Evolutionary conservation across 2,888 invertebrate genomes (phyloP), one percentile per base, ranked within the genome.

Genomic region (Sphecodes monilicornis): DNA sequence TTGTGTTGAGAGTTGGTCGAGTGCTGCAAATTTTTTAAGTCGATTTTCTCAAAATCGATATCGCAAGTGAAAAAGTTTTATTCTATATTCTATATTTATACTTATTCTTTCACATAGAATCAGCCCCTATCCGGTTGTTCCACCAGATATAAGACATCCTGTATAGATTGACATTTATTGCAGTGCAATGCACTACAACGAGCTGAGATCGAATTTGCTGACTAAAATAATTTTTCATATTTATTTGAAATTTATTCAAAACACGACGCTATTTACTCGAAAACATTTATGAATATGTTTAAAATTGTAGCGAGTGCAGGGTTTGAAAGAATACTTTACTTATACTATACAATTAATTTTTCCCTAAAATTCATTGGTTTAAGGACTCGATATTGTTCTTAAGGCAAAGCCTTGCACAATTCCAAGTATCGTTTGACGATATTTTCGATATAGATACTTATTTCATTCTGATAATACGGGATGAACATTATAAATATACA

Each of bases 241-340:
- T 64, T 32, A 32, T 32, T 64, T 64, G 1, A 18, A 66, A 22
- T 11, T 60, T 29, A 60, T 29, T 32, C 60, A 18, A 60, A 8
- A 32, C 29, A 60, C 57, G 54, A 16, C 11, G 26, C 26, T 32
- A 18, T 60, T 29, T 60, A 60, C 16, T 6, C 32, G 29, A 6
- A 16, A 18, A 16, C 29, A 18, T 60, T 29, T 60, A 18, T 3
- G 29, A 60, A 60, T 32, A 18, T 13, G 11, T 57, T 13, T 4
- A 26, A 57, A 57, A 57, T 57, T 57, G 26, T 57, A 57, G 57
- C 57, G 26, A 57, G 57, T 57, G 57, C 57, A 57, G 57, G 54
- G 26, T 57, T 57, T 8, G 57, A 57, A 57, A 26, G 26, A 57
- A 26, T 57, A 57, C 26, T 57, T 57, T 57, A 57, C 1, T 57